Percentiles rank a stretch among this genome's conserved stretches.
Evolutionary conservation across 2,888 invertebrate species (phyloP).

Genomic region (Macroteleia sp.): DNA sequence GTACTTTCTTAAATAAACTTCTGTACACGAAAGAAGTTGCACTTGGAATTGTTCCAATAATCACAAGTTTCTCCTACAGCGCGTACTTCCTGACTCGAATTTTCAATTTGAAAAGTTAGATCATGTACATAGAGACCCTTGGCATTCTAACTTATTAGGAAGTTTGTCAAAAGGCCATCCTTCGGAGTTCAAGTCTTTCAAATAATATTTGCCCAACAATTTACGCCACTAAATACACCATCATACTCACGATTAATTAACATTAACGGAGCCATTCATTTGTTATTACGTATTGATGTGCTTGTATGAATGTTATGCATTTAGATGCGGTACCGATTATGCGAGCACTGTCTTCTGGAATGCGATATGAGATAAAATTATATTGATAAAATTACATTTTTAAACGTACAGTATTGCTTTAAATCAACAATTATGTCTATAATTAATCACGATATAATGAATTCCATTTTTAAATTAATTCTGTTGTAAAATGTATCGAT

Average conservation of each 20-base stretch:
- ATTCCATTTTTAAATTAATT: too few species aligned
- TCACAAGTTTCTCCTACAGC: slow-evolving; percentile 61
- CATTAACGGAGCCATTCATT: slow-evolving; percentile 42
- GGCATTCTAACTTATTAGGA: slow-evolving; percentile 43
- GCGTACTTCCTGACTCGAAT: slow-evolving; percentile 60
- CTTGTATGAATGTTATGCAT: slow-evolving; percentile 18
- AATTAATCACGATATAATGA: too few species aligned
- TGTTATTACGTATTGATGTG: slow-evolving; percentile 34
- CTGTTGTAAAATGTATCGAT: too few species aligned
- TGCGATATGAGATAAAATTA: too few species aligned
- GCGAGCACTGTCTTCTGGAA: slow-evolving; percentile 8
- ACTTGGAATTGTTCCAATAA: slow-evolving; percentile 65
- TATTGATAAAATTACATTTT: too few species aligned
- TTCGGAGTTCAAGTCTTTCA: slow-evolving; percentile 40
- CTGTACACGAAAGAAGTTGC: slow-evolving; percentile 56
- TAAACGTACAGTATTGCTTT: too few species aligned
- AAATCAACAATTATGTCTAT: too few species aligned
- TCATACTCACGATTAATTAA: slow-evolving; percentile 43
- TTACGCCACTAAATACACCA: slow-evolving; percentile 49
- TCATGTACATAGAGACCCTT: slow-evolving; percentile 55
- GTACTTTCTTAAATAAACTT: slow-evolving; percentile 61
- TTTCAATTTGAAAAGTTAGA: slow-evolving; percentile 62
- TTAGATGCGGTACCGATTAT: background rate
- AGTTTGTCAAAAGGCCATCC: slow-evolving; percentile 61
- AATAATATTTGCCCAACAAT: slow-evolving; percentile 53